A percentile compares a stretch with the other conserved stretches of the same genome.
Conservation (phyloP, 1,140 invertebrate genomes). For the Colletes gigas region DNA sequence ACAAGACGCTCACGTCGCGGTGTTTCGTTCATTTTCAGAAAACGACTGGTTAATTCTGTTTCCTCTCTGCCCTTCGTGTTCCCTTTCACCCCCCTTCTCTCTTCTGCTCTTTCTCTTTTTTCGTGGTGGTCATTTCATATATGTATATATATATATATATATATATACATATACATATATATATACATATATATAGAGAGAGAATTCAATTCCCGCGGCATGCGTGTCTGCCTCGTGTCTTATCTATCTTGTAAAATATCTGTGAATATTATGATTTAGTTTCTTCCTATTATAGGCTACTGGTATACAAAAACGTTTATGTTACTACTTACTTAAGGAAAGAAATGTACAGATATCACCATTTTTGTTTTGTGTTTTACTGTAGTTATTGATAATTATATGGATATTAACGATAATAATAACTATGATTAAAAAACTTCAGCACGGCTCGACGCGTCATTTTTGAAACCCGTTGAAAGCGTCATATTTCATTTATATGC, state of each 20-base stretch:
- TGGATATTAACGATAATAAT: slow-evolving; percentile 82
- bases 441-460: slow-evolving; percentile 57
- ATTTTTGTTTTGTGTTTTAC: slow-evolving; percentile 82
- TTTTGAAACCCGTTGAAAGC: slow-evolving; percentile 41
- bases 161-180: not conserved
- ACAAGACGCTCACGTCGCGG: slow-evolving; percentile 70
- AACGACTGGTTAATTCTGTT: slow-evolving; percentile 38
- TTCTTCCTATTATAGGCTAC: slow-evolving; percentile 81
- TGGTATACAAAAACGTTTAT: slow-evolving; percentile 79
- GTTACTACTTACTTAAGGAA: slow-evolving; percentile 79
- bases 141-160: slow-evolving; percentile 5
- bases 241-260: slow-evolving; percentile 81
- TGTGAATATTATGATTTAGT: slow-evolving; percentile 82
- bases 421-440: slow-evolving; percentile 80
- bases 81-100: not conserved
- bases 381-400: slow-evolving; percentile 82
- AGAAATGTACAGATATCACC: slow-evolving; percentile 80
- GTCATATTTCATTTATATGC: slow-evolving; percentile 1
- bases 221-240: slow-evolving; percentile 69
- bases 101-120: slow-evolving; percentile 8
- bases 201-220: slow-evolving; percentile 57
- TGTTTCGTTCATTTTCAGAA: slow-evolving; percentile 37
- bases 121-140: slow-evolving; percentile 12
- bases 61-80: not conserved
- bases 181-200: not conserved